These are phyloP conservation scores for Dascillus cervinus DNA, from an alignment of 2,888 invertebrate genomes.

Conservation along the genomic window DNA sequence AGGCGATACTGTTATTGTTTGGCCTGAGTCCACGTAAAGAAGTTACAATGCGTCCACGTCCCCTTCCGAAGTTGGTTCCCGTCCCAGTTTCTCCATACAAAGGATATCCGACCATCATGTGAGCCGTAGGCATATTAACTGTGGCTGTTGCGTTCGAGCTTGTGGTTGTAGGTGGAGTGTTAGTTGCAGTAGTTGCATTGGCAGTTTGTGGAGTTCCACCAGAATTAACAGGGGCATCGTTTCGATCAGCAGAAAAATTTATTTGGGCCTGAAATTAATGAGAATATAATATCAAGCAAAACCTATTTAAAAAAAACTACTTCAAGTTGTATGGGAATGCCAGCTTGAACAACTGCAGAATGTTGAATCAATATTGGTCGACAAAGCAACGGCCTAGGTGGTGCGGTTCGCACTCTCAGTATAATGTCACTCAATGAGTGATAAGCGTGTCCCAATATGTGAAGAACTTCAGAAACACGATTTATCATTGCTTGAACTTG, in stretches of 20 bases:
- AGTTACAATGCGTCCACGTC: too few species aligned
- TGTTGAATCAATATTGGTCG: conserved; percentile 67
- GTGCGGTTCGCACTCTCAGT: conserved; percentile 58
- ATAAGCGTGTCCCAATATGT: conserved; percentile 80
- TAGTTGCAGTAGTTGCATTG: conserved; percentile 6
- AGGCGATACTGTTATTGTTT: too few species aligned
- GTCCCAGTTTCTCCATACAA: too few species aligned
- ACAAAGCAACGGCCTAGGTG: conserved; percentile 63
- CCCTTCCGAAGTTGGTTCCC: too few species aligned
- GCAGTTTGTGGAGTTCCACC: conserved; percentile 9
- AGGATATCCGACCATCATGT: too few species aligned
- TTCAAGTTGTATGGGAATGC: conserved; percentile 58
- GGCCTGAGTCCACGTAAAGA: too few species aligned
- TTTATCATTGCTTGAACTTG: conserved; percentile 62
- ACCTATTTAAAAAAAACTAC: conserved; percentile 25
- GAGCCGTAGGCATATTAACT: conserved; percentile 12
- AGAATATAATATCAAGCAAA: neutral
- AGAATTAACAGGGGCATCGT: conserved; percentile 5
- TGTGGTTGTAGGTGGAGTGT: conserved; percentile 11
- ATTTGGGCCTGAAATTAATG: conserved; percentile 23
- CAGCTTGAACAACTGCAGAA: conserved; percentile 55
- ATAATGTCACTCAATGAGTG: conserved; percentile 84
- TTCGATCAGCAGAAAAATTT: conserved; percentile 21
- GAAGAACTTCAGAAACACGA: conserved; percentile 71
- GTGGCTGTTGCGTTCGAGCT: conserved; percentile 20